Evolutionary conservation across 2,888 invertebrate genomes (phyloP), one percentile per base, ranked within the genome.

Genomic region (Sminthurides aquaticus): DNA sequence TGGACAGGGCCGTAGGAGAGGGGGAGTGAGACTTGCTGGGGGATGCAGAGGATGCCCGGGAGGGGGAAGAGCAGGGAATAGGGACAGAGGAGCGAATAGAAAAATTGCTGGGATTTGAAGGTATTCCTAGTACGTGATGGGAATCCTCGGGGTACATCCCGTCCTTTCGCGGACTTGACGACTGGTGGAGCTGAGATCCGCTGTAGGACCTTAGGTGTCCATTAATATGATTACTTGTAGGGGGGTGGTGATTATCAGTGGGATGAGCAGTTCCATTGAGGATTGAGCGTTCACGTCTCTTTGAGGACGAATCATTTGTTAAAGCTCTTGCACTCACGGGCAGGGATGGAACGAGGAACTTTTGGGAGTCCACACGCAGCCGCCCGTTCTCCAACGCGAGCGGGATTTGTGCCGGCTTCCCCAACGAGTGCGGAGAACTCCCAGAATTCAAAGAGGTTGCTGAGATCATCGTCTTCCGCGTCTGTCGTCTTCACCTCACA

Each of bases 311-410:
- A 57, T 61, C 65, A 24, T 64, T 61, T 22, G 48, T 68, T 49
- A 60, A 62, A 55, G 65, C 64, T 56, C 73, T 67, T n/a, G 71
- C 67, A 62, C 71, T 71, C 20, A 73, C 71, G 25, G 74, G 74
- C 28, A 74, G 66, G 5, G 74, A 72, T 26, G 74, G 74, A 25
- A 74, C 70, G n/a, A 74, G 67, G 52, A 74, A 74, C 62, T 74
- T 74, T 67, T 72, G 74, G 29, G 74, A 69, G 60, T 73, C 74
- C 49, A 71, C 69, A 28, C 72, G 58, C 49, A 71, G 64, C 56
- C 72, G 67, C 25, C 68, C 69, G 57, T 71, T 70, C 28, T 70
- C 71, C 2, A 69, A 64, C 26, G 67, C 67, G 55, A 70, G 48
- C 54, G 69, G 69, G 63, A 68, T 67, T 62, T 67, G 68, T 49